These are phyloP conservation scores for Myotis findleyi DNA, from an alignment of 2,797 vertebrate genomes.

Conservation along the genomic window DNA sequence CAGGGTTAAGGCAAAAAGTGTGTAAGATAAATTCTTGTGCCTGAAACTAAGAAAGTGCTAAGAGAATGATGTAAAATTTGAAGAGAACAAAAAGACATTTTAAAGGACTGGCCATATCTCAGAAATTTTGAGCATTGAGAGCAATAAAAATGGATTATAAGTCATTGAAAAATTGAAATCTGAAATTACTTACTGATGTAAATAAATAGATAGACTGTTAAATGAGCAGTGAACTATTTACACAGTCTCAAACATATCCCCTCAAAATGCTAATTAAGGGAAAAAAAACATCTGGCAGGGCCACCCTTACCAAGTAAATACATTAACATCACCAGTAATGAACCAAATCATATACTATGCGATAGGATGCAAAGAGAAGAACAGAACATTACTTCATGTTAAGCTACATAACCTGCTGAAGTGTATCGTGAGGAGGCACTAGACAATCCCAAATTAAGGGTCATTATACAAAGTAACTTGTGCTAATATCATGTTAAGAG, in stretches of 20 bases:
- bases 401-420: background rate
- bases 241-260: background rate
- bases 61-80: background rate
- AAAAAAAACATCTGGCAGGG: background rate
- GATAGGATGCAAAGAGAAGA: background rate
- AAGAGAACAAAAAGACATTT: background rate
- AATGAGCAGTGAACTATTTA: background rate
- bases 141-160: background rate
- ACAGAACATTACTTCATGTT: background rate
- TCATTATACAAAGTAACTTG: background rate
- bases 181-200: background rate
- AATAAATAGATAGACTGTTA: background rate
- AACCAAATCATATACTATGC: background rate
- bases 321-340: background rate
- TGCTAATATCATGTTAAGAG: background rate
- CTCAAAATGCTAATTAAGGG: background rate
- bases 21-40: background rate
- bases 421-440: background rate
- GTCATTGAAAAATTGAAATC: conserved; percentile 1
- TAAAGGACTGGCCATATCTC: background rate
- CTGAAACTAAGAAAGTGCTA: background rate
- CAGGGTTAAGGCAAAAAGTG: background rate
- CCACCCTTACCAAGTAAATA: background rate
- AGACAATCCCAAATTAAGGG: background rate
- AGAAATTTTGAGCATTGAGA: background rate